phyloP scores from a whole-genome alignment of 2,888 invertebrate genomes.

The Lasioglossum leucozonium region DNA sequence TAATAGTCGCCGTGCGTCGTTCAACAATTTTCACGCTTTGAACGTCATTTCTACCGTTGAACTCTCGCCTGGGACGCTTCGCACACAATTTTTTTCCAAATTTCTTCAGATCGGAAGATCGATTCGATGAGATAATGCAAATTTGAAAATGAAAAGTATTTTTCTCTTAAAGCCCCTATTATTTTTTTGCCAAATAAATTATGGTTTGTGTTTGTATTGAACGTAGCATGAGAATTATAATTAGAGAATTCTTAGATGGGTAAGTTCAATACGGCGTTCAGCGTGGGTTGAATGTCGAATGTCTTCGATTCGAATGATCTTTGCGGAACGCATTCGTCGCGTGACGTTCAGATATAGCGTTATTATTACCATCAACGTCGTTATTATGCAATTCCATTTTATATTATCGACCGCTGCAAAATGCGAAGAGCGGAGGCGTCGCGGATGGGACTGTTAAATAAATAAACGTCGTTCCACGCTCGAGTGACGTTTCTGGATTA shows the following conservation, averaged over 20 bases:
- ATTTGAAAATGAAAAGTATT: too few species aligned
- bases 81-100: not conserved
- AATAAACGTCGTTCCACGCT: not conserved
- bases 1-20: slow-evolving; percentile 2
- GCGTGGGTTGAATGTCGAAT: slow-evolving; percentile 1
- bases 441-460: not conserved
- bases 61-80: not conserved
- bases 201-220: too few species aligned
- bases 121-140: too few species aligned
- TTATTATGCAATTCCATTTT: slow-evolving; percentile 2
- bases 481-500: not conserved
- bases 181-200: too few species aligned
- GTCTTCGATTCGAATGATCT: not conserved
- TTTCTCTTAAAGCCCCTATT: too few species aligned
- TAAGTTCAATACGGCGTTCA: not conserved
- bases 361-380: not conserved
- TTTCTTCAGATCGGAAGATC: too few species aligned
- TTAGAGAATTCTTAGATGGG: not conserved
- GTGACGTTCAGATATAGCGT: not conserved
- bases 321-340: not conserved
- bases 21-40: not conserved
- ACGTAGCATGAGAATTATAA: not conserved
- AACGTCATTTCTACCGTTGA: not conserved
- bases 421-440: not conserved
- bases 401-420: not conserved